A percentile compares a stretch with the other conserved stretches of the same genome.
Conservation (phyloP, 2,888 invertebrate species). For the Microchrysa polita region DNA sequence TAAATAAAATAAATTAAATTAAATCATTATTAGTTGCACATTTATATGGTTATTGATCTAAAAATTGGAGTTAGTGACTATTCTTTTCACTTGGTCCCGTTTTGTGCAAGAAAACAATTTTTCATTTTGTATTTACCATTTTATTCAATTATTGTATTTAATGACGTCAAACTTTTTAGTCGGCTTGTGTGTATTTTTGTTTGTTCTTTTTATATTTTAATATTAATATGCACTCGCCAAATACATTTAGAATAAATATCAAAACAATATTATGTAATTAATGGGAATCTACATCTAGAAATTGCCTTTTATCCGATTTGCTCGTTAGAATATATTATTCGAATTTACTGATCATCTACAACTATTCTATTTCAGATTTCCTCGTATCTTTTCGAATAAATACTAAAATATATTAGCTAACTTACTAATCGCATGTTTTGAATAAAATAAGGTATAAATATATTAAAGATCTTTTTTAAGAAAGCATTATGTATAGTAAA, state of each 20-base stretch:
- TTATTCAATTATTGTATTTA: slow-evolving; percentile 19
- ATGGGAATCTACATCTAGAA: neutral
- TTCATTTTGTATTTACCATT: slow-evolving; percentile 54
- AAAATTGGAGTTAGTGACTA: slow-evolving; percentile 24
- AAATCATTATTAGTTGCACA: slow-evolving; percentile 32
- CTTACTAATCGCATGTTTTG: neutral
- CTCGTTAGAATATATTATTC: slow-evolving; percentile 10
- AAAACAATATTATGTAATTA: slow-evolving; percentile 11
- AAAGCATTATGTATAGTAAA: slow-evolving; percentile 34
- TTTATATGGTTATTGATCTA: slow-evolving; percentile 13
- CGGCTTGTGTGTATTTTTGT: neutral
- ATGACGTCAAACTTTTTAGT: slow-evolving; percentile 9
- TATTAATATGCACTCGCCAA: neutral
- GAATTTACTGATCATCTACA: neutral
- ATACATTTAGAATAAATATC: neutral
- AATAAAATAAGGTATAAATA: slow-evolving; percentile 36
- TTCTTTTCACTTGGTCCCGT: slow-evolving; percentile 6
- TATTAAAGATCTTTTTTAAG: slow-evolving; percentile 31
- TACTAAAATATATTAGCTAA: slow-evolving; percentile 11
- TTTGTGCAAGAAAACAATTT: slow-evolving; percentile 54
- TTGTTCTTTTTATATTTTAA: slow-evolving; percentile 13
- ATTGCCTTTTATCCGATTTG: slow-evolving; percentile 23
- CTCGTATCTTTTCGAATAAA: neutral
- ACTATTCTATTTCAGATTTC: neutral
- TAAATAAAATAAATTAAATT: neutral